Conservation (phyloP, 2,888 invertebrate species). For the Galerucella pusilla region DNA sequence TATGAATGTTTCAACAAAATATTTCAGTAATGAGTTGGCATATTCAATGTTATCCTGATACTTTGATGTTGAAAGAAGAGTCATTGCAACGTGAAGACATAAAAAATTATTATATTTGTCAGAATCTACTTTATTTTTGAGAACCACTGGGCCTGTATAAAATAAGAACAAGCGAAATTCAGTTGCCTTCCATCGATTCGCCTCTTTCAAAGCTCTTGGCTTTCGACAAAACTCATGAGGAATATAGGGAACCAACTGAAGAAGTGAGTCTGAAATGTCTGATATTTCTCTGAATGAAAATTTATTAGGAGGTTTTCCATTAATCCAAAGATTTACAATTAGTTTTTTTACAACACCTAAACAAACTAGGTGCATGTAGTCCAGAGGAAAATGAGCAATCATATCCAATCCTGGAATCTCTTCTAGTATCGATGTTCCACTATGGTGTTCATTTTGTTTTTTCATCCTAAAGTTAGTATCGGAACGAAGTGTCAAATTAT, state of each 20-base stretch:
- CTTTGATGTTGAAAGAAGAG: constrained; percentile 8
- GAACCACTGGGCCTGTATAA: not conserved
- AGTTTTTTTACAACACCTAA: constrained; percentile 8
- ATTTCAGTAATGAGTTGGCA: no score
- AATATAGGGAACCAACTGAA: constrained; percentile 13
- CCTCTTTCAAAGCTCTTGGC: constrained; percentile 23
- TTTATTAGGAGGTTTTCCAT: constrained; percentile 27
- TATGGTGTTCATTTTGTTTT: no score
- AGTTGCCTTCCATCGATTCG: constrained; percentile 3
- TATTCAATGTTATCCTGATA: not conserved
- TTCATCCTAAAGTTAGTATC: no score
- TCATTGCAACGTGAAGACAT: constrained; percentile 17
- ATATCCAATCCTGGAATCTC: constrained; percentile 18
- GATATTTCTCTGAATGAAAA: constrained; percentile 23
- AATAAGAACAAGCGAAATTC: no score
- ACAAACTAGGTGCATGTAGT: constrained; percentile 14
- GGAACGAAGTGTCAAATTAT: constrained; percentile 18
- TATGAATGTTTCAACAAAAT: no score
- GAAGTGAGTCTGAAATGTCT: constrained; percentile 18
- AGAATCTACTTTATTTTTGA: constrained; percentile 5
- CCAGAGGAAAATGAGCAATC: constrained; percentile 14
- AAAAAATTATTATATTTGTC: constrained; percentile 8
- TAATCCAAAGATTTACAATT: constrained; percentile 19
- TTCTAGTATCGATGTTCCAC: no score
- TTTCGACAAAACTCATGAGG: not conserved